These are phyloP conservation scores for Mormyrus proboscirostris DNA, from an alignment of 2,797 vertebrate species.

Conservation along the genomic window DNA sequence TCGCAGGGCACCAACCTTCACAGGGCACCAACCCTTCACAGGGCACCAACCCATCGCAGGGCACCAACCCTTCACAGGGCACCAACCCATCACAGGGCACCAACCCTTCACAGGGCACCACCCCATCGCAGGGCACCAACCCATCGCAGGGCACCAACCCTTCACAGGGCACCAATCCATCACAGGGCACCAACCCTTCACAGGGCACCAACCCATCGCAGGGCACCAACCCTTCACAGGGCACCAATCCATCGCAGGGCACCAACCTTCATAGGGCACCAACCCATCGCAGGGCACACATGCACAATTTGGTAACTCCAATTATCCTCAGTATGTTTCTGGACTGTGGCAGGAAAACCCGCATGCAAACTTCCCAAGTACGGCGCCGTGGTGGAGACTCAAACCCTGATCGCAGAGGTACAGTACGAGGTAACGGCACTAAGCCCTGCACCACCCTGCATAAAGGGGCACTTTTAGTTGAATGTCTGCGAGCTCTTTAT, in stretches of 20 bases:
- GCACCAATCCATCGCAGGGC: neutral
- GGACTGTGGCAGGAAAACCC: neutral
- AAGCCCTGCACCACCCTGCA: neutral
- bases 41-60: too few species aligned
- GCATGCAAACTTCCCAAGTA: neutral
- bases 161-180: neutral
- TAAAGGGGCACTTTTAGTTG: neutral
- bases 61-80: too few species aligned
- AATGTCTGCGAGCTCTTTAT: neutral
- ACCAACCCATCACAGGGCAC: too few species aligned
- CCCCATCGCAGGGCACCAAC: neutral
- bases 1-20: neutral
- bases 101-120: neutral
- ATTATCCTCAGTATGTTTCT: neutral
- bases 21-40: neutral
- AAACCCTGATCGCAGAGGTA: neutral
- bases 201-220: too few species aligned
- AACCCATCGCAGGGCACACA: neutral
- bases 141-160: too few species aligned
- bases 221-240: neutral
- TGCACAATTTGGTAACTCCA: neutral
- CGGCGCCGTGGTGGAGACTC: neutral
- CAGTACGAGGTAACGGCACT: neutral
- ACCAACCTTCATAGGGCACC: neutral
- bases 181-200: too few species aligned